A percentile compares a stretch with the other conserved stretches of the same genome.
Evolutionary conservation across 2,888 invertebrate genomes (phyloP).

Genomic region (Melanostoma scalare): DNA sequence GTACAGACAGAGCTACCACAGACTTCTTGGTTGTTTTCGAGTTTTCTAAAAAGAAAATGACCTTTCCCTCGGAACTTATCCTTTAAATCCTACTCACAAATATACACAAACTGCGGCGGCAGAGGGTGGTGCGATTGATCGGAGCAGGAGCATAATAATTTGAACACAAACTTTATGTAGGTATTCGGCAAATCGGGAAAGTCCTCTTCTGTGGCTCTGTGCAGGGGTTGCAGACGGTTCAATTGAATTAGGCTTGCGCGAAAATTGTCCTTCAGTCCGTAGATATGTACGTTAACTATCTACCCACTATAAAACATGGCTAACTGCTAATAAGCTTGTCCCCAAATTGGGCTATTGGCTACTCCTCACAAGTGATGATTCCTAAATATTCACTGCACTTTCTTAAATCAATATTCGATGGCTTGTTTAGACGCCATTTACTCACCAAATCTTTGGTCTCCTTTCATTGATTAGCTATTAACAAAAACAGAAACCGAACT

Average conservation of each 20-base stretch:
- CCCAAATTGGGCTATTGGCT: constrained; percentile 48
- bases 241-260: constrained; percentile 64
- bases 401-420: constrained; percentile 58
- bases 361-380: constrained; percentile 17
- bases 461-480: background rate
- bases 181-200: constrained; percentile 41
- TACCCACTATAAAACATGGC: constrained; percentile 28
- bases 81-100: constrained; percentile 52
- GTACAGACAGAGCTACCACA: constrained; percentile 7
- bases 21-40: constrained; percentile 29
- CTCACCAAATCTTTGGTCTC: constrained; percentile 48
- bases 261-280: constrained; percentile 39
- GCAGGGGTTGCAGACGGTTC: constrained; percentile 53
- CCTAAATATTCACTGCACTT: constrained; percentile 38
- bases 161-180: constrained; percentile 51
- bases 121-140: background rate
- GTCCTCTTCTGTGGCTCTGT: constrained; percentile 4
- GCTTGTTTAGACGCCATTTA: constrained; percentile 27
- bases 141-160: background rate
- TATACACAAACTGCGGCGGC: background rate
- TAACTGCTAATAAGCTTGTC: constrained; percentile 45
- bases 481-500: background rate
- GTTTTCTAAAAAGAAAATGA: constrained; percentile 41
- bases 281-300: constrained; percentile 21
- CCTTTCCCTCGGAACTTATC: constrained; percentile 59